Evolutionary conservation across 2,888 invertebrate species (phyloP).

Genomic region (Scaeva pyrastri): DNA sequence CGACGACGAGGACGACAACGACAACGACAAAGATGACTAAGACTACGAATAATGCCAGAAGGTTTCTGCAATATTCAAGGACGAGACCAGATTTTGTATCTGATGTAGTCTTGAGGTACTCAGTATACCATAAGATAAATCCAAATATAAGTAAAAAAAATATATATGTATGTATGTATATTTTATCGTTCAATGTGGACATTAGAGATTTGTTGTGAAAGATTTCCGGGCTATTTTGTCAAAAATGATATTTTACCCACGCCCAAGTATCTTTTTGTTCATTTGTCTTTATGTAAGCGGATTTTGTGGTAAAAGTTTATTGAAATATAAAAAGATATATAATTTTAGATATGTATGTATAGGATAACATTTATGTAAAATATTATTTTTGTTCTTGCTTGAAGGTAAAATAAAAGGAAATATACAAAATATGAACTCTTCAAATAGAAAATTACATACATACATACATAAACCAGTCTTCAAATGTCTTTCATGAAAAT

Average conservation of each 20-base stretch:
- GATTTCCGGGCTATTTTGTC: constrained; percentile 1
- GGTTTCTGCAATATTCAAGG: constrained; percentile 4
- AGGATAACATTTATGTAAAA: too few relatives aligned
- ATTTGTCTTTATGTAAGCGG: not conserved
- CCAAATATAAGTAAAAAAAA: not conserved
- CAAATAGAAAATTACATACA: too few relatives aligned
- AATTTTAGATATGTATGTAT: not conserved
- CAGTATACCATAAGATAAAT: not conserved
- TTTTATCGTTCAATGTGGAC: not conserved
- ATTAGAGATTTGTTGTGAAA: constrained; percentile 11
- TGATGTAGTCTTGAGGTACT: too few relatives aligned
- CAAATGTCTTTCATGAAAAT: too few relatives aligned
- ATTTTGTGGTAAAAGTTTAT: constrained; percentile 7
- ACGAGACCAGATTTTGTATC: not conserved
- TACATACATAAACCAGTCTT: too few relatives aligned
- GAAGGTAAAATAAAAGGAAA: too few relatives aligned
- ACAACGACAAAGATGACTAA: too few relatives aligned
- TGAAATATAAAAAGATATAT: constrained; percentile 3
- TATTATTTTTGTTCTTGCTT: too few relatives aligned
- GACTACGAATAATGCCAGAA: not conserved
- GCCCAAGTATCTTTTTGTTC: not conserved
- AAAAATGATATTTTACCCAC: not conserved
- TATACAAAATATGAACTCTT: too few relatives aligned
- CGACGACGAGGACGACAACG: not conserved
- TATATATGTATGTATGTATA: not conserved